Conservation (phyloP, 64 coral and sea anemone genomes). For the Exaiptasia diaphana region DNA sequence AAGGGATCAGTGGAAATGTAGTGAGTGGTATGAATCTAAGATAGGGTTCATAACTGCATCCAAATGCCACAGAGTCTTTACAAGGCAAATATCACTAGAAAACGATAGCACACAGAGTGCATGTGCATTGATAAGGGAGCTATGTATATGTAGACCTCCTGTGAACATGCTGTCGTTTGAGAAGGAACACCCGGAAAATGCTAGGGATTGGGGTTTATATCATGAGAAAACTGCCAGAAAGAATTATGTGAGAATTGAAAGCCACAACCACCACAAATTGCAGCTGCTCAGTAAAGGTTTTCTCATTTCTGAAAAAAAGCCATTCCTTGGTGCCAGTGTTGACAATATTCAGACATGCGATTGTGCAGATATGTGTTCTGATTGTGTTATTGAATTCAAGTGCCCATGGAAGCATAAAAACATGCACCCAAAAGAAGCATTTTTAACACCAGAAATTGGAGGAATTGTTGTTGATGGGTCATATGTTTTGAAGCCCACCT, state of each 20-base stretch:
- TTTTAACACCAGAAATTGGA: slow-evolving; percentile 55
- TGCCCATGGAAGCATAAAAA: slow-evolving; percentile 53
- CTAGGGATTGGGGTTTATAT: slow-evolving; percentile 33
- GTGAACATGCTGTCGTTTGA: no score
- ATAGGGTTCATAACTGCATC: not conserved
- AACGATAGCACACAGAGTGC: no score
- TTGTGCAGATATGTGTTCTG: slow-evolving; percentile 42
- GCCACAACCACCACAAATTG: slow-evolving; percentile 48
- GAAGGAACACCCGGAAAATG: no score
- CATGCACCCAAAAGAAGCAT: slow-evolving; percentile 58
- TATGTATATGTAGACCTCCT: no score
- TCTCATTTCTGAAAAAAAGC: slow-evolving; percentile 57
- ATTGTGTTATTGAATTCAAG: slow-evolving; percentile 55
- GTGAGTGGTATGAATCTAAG: not conserved
- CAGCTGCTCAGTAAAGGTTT: slow-evolving; percentile 57
- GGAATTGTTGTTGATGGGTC: slow-evolving; percentile 17
- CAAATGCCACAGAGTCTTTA: slow-evolving; percentile 52
- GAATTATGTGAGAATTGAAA: slow-evolving; percentile 35
- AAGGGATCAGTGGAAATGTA: not conserved
- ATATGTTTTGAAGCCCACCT: slow-evolving; percentile 47
- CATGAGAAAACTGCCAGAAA: slow-evolving; percentile 49
- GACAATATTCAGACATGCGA: slow-evolving; percentile 59
- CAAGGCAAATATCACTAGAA: no score
- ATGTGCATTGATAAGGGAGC: no score
- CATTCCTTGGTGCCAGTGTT: slow-evolving; percentile 56